These are phyloP conservation scores for Naso thynnoides DNA, from an alignment of 2,797 vertebrate genomes.

Conservation along the genomic window DNA sequence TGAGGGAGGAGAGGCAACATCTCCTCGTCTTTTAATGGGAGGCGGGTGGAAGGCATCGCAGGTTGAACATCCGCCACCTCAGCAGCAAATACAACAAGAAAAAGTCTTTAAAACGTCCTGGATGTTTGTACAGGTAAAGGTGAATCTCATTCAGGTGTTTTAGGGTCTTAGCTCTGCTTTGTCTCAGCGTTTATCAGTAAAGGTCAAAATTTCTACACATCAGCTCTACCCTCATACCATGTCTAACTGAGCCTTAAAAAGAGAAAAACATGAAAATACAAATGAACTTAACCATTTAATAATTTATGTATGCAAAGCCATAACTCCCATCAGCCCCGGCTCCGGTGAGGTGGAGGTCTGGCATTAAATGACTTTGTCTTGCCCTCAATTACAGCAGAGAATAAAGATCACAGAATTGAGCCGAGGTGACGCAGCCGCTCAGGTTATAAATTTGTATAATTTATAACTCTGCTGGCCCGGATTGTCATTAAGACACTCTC, in stretches of 20 bases:
- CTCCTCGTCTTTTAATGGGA: constrained; percentile 39
- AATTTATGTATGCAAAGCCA: constrained; percentile 60
- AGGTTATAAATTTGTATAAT: constrained; percentile 71
- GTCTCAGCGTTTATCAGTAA: constrained; percentile 35
- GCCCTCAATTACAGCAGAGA: constrained; percentile 61
- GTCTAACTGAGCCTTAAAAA: not conserved
- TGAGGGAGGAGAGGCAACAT: constrained; percentile 26
- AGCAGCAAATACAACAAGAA: constrained; percentile 11
- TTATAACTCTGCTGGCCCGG: constrained; percentile 51
- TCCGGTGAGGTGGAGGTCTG: constrained; percentile 57
- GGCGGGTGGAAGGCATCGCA: not conserved
- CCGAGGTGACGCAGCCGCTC: constrained; percentile 40
- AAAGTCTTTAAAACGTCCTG: constrained; percentile 20
- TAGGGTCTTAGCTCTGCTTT: constrained; percentile 11
- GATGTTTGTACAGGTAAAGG: not conserved
- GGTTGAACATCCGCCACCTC: constrained; percentile 12
- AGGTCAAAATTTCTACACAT: not conserved
- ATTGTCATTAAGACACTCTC: constrained; percentile 53
- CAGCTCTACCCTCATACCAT: not conserved
- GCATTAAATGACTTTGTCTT: constrained; percentile 61
- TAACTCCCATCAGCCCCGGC: constrained; percentile 37
- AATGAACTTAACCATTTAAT: constrained; percentile 40
- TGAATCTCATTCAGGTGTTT: not conserved
- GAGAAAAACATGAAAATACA: constrained; percentile 2
- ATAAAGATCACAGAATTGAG: constrained; percentile 62